Base-by-base conservation (phyloP, 1,140 invertebrate species). In the Ridgeia piscesae region DNA sequence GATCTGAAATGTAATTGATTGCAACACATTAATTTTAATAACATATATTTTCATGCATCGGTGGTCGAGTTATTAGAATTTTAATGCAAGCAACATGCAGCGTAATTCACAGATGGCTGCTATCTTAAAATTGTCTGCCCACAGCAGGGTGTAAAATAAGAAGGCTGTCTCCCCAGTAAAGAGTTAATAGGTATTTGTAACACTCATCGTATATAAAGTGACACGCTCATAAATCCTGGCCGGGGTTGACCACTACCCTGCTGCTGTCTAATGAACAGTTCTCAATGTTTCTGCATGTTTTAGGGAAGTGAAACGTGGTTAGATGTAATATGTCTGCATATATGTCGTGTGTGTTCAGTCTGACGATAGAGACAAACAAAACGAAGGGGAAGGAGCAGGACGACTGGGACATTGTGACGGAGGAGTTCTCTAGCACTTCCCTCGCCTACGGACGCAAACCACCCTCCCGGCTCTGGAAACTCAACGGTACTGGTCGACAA, bases 301-400 rank as follows among this genome's bases (percentile, higher is more conserved):
- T 42, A 42, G 34, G 33, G 89, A n/a, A 42, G 4, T 34, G 14
- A 34, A 21, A n/a, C 17, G 89, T 33, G 14, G 34, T 31, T n/a
- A n/a, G n/a, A 31, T 93, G 88, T 91, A 91, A 93, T 93, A 88
- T 34, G 89, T 90, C 27, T 90, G 89, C 33, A 27, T 90, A 90
- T 90, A n/a, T 90, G 6, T 77, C 33, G n/a, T 90, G 58, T 77
- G 58, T 77, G 0, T 17, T 4, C 58, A 77, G 58, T 77, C 58
- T 77, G 58, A 77, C 58, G 27, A 77, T 77, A 77, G 58, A 77
- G 2, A 77, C 58, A 77, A 77, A 77, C 58, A 77, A 9, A 77
- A 77, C 58, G 6, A 77, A 77, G 17, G 58, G 58, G 11, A 77
- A 77, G 58, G 58, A 77, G 27, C 58, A 77, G 58, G 58, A 77